phyloP scores from a whole-genome alignment of 2,113 vertebrate genomes.

The Burhinus bistriatus region DNA sequence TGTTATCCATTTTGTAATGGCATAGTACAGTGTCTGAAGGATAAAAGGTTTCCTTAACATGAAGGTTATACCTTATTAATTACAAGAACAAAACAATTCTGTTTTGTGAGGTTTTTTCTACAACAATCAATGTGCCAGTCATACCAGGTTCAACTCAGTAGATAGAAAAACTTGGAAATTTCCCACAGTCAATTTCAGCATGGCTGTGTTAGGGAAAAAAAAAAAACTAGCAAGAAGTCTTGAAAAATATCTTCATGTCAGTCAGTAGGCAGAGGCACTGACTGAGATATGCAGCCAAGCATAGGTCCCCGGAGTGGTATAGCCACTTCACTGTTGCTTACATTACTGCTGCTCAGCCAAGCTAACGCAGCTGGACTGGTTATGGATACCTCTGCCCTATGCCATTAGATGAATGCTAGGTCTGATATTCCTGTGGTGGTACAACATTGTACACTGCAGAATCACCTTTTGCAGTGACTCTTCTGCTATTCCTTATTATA shows the following conservation, averaged over 20 bases:
- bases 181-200: background rate
- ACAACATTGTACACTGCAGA: background rate
- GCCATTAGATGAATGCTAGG: background rate
- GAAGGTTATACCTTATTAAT: background rate
- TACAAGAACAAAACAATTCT: background rate
- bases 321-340: background rate
- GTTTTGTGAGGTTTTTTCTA: background rate
- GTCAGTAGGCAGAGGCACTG: background rate
- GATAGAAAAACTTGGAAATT: background rate
- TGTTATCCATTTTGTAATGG: slow-evolving; percentile 21
- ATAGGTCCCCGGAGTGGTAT: background rate
- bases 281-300: background rate
- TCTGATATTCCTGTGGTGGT: background rate
- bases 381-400: background rate
- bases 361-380: background rate
- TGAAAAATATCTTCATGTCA: background rate
- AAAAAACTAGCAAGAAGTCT: background rate
- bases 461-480: background rate
- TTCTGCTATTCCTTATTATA: background rate
- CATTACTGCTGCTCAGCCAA: background rate
- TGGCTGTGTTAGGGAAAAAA: background rate
- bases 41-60: background rate
- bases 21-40: background rate
- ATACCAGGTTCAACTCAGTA: background rate
- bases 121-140: background rate